phyloP scores from a whole-genome alignment of 2,113 vertebrate species.

The Anguilla japonica region DNA sequence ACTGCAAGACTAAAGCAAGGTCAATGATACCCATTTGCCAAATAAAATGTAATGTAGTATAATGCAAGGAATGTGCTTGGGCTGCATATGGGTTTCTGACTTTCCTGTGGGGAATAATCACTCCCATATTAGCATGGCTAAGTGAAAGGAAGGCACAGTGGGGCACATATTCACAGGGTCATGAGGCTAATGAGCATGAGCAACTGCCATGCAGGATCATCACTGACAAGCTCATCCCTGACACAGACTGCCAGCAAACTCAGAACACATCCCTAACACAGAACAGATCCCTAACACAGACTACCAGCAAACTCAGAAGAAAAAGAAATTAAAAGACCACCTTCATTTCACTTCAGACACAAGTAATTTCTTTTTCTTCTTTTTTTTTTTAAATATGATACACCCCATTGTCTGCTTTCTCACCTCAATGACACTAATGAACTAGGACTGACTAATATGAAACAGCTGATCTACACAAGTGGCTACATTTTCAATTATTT shows the following conservation, averaged over 20 bases:
- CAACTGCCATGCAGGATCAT: conserved; percentile 14
- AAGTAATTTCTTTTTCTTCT: not conserved
- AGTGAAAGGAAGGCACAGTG: conserved; percentile 17
- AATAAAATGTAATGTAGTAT: too few species aligned
- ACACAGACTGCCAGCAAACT: not conserved
- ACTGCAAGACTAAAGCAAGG: too few species aligned
- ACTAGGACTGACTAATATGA: not conserved
- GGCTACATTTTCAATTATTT: too few species aligned
- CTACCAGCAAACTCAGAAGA: not conserved
- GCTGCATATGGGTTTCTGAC: too few species aligned
- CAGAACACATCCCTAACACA: too few species aligned
- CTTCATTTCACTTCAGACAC: not conserved
- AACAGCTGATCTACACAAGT: not conserved
- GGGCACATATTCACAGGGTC: not conserved
- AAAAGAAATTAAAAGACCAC: not conserved
- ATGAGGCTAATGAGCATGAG: conserved; percentile 5
- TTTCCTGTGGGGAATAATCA: not conserved
- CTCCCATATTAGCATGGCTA: conserved; percentile 6
- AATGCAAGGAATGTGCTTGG: too few species aligned
- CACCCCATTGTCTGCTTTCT: not conserved
- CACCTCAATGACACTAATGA: not conserved
- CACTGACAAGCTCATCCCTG: not conserved
- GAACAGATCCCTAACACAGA: too few species aligned
- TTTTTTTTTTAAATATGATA: too few species aligned
- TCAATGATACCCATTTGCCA: too few species aligned